These are phyloP conservation scores for Alethe castanea DNA, from an alignment of 2,113 vertebrate species.

Conservation along the genomic window DNA sequence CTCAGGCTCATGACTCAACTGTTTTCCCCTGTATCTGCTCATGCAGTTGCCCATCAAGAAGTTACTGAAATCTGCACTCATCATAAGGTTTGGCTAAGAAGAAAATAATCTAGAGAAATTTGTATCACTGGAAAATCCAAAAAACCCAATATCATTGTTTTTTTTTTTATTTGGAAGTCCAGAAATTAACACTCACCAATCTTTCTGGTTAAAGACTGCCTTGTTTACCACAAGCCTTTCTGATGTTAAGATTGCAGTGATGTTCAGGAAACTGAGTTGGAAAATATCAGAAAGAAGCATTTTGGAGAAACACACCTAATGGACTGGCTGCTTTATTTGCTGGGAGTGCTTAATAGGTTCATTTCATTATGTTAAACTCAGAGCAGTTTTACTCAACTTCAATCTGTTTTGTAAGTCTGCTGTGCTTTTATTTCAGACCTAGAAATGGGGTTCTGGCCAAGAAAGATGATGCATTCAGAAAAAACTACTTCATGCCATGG, in stretches of 20 bases:
- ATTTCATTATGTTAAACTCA: background rate
- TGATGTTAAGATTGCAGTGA: background rate
- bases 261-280: background rate
- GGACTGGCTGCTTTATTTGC: background rate
- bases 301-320: background rate
- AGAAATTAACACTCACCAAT: background rate
- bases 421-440: background rate
- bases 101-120: background rate
- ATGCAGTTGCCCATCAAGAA: background rate
- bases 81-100: background rate
- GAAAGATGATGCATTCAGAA: background rate
- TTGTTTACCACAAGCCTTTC: background rate
- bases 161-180: background rate
- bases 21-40: background rate
- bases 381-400: background rate
- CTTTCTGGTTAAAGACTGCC: background rate
- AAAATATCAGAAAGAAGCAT: background rate
- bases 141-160: rapidly evolving
- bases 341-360: background rate
- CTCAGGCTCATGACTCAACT: conserved; percentile 31
- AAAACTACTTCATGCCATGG: background rate
- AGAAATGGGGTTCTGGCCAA: background rate
- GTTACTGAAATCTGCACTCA: background rate
- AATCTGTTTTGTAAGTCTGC: background rate
- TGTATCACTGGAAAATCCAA: background rate